phyloP scores from a whole-genome alignment of 2,113 vertebrate genomes.

The Alces alces region DNA sequence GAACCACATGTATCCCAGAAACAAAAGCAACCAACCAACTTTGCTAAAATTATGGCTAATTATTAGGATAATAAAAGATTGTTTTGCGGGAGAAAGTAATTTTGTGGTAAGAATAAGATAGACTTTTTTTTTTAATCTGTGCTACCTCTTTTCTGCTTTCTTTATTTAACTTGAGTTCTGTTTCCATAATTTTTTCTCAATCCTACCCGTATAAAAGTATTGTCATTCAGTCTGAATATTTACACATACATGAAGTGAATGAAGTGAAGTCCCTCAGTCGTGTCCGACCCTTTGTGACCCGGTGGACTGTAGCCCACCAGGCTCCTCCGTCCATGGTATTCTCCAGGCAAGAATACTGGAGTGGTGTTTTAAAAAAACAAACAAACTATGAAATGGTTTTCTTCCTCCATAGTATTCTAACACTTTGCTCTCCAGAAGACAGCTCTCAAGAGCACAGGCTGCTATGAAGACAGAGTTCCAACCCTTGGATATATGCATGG shows the following conservation, averaged over 20 bases:
- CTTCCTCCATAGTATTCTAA: neutral
- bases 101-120: neutral
- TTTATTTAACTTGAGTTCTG: neutral
- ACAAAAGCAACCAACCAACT: neutral
- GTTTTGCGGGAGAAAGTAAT: neutral
- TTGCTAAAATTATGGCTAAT: neutral
- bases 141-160: neutral
- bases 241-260: neutral
- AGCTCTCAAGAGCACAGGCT: neutral
- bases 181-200: slow-evolving; percentile 15
- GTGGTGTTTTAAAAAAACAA: neutral
- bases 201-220: neutral
- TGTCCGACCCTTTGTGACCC: no score
- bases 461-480: neutral
- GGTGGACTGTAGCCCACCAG: no score
- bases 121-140: neutral
- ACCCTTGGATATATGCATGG: neutral
- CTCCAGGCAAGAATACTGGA: no score
- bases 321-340: no score
- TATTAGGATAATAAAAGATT: neutral
- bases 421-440: neutral
- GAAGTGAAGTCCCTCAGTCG: no score
- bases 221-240: neutral
- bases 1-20: neutral
- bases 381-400: neutral